phyloP scores from a whole-genome alignment of 2,888 invertebrate genomes.

The Netelia fuscicornis region DNA sequence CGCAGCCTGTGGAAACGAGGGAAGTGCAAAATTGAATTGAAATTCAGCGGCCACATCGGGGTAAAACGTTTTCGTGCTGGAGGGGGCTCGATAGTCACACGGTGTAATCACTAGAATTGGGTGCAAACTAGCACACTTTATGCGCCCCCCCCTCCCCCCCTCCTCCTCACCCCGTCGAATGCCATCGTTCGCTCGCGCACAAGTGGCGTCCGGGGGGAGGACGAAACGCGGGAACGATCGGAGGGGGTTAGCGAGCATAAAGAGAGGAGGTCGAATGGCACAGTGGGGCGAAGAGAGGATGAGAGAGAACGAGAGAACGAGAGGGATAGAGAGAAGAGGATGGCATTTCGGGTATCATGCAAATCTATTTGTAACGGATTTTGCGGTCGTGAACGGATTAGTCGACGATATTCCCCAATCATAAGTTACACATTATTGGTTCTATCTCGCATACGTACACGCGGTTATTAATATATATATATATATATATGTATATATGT shows the following conservation, averaged over 20 bases:
- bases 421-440: constrained; percentile 72
- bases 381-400: constrained; percentile 72
- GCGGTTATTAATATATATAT: constrained; percentile 21
- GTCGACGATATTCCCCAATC: constrained; percentile 72
- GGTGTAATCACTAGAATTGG: constrained; percentile 68
- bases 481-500: constrained; percentile 4
- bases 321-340: constrained; percentile 38
- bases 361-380: constrained; percentile 73
- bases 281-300: constrained; percentile 35
- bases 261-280: constrained; percentile 6
- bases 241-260: constrained; percentile 15
- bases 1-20: constrained; percentile 17
- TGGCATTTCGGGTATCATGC: constrained; percentile 68
- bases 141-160: constrained; percentile 41
- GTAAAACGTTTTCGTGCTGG: constrained; percentile 13
- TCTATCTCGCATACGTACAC: constrained; percentile 40
- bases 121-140: constrained; percentile 72
- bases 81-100: constrained; percentile 62
- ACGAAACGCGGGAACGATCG: constrained; percentile 40
- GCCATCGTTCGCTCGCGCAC: constrained; percentile 52
- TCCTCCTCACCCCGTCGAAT: neutral
- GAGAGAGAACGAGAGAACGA: constrained; percentile 10
- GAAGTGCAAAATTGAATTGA: constrained; percentile 49
- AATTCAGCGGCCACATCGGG: constrained; percentile 10
- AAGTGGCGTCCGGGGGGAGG: constrained; percentile 43